These are phyloP conservation scores for Ichneumoninae sp. DNA, from an alignment of 2,888 invertebrate species.

Conservation along the genomic window DNA sequence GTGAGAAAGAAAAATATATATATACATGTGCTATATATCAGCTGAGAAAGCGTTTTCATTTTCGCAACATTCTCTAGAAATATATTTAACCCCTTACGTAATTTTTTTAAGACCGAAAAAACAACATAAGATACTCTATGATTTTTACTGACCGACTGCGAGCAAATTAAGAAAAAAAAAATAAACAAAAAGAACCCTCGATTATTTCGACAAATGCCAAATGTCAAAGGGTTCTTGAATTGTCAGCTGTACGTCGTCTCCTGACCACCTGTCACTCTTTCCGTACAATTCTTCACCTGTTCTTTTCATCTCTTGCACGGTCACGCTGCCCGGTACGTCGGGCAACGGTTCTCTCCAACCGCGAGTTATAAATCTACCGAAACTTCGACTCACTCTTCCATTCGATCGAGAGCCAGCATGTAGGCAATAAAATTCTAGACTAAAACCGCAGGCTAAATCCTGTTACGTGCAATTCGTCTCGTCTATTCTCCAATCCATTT, in stretches of 20 bases:
- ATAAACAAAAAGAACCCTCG: neutral
- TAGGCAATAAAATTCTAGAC: constrained; percentile 33
- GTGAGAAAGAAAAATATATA: constrained; percentile 25
- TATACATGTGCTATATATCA: constrained; percentile 42
- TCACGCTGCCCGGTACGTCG: constrained; percentile 38
- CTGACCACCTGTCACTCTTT: constrained; percentile 29
- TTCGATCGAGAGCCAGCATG: constrained; percentile 38
- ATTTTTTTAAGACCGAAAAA: neutral
- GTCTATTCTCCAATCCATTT: constrained; percentile 26
- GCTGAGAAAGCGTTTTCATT: constrained; percentile 14
- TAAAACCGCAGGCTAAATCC: constrained; percentile 43
- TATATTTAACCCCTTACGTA: constrained; percentile 39
- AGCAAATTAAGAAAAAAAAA: neutral
- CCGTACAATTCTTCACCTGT: constrained; percentile 11
- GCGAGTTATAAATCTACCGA: constrained; percentile 65
- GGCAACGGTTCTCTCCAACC: constrained; percentile 60
- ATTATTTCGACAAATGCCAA: neutral
- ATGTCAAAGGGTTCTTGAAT: constrained; percentile 14
- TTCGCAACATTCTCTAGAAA: neutral
- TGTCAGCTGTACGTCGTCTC: constrained; percentile 32
- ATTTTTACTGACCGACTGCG: neutral
- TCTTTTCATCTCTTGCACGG: constrained; percentile 40
- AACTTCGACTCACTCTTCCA: constrained; percentile 39
- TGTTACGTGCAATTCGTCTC: constrained; percentile 40
- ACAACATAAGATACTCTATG: neutral